These are phyloP conservation scores for Nerophis ophidion DNA, from an alignment of 2,113 vertebrate species.

Conservation along the genomic window DNA sequence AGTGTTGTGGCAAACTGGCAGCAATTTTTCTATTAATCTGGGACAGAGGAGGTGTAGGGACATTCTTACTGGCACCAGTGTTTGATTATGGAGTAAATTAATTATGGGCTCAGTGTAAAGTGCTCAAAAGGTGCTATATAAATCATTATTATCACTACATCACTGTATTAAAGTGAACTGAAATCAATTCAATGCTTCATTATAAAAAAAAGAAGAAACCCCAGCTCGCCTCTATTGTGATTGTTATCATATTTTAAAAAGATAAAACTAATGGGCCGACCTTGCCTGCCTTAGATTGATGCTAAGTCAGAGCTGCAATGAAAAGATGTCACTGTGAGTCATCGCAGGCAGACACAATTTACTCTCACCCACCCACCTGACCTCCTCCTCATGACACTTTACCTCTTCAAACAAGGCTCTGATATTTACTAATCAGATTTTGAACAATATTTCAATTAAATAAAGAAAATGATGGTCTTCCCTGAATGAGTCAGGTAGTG, in stretches of 20 bases:
- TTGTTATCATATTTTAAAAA: background rate
- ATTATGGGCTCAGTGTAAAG: too few relatives aligned
- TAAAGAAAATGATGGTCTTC: background rate
- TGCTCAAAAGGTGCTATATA: too few relatives aligned
- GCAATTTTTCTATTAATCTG: too few relatives aligned
- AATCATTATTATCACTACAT: too few relatives aligned
- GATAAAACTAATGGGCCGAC: background rate
- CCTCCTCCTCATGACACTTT: slow-evolving; percentile 1
- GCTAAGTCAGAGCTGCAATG: background rate
- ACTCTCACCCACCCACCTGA: background rate
- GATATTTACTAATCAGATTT: background rate
- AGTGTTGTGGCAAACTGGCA: too few relatives aligned
- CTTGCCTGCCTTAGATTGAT: background rate
- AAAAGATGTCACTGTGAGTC: slow-evolving; percentile 1
- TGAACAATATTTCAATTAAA: background rate
- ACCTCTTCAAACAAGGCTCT: background rate
- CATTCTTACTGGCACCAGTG: too few relatives aligned
- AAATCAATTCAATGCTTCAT: background rate
- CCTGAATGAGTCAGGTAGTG: background rate
- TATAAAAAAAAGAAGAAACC: background rate
- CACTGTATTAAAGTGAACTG: background rate
- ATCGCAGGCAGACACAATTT: background rate
- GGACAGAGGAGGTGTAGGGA: too few relatives aligned
- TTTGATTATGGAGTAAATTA: too few relatives aligned
- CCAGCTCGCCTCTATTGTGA: background rate